phyloP scores from a whole-genome alignment of 2,113 vertebrate species.

The Nematolebias whitei region DNA sequence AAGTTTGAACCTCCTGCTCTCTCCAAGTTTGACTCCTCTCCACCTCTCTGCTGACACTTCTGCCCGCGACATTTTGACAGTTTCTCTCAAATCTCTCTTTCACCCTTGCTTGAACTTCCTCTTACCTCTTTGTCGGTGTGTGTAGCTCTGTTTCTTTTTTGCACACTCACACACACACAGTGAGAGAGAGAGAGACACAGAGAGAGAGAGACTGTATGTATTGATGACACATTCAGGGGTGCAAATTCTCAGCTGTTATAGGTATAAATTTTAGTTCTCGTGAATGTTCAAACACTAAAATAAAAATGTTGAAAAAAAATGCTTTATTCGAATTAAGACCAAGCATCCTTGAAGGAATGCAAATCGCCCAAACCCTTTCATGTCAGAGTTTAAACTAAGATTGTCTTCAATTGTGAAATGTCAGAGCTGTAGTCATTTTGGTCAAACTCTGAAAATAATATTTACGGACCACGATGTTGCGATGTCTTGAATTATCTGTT shows the following conservation, averaged over 20 bases:
- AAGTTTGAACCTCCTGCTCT: constrained; percentile 57
- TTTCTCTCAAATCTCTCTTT: constrained; percentile 60
- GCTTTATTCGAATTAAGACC: too few species aligned
- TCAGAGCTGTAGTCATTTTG: too few species aligned
- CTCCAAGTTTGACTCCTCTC: constrained; percentile 67
- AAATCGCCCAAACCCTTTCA: too few species aligned
- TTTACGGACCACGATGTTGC: too few species aligned
- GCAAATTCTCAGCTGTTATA: background rate
- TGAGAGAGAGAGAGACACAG: too few species aligned
- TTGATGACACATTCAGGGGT: background rate
- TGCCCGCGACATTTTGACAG: constrained; percentile 69
- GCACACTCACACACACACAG: background rate
- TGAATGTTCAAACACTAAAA: background rate
- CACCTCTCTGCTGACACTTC: constrained; percentile 67
- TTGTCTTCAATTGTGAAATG: too few species aligned
- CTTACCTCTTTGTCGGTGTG: constrained; percentile 18
- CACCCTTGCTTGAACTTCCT: constrained; percentile 39
- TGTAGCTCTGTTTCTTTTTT: background rate
- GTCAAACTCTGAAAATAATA: too few species aligned
- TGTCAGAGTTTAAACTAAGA: too few species aligned
- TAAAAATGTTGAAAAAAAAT: too few species aligned
- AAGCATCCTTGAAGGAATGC: too few species aligned
- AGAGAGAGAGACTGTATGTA: background rate
- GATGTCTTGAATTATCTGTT: too few species aligned
- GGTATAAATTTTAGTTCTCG: background rate